These are phyloP conservation scores for Gallinago undulata DNA, from an alignment of 2,113 vertebrate genomes.

Conservation along the genomic window DNA sequence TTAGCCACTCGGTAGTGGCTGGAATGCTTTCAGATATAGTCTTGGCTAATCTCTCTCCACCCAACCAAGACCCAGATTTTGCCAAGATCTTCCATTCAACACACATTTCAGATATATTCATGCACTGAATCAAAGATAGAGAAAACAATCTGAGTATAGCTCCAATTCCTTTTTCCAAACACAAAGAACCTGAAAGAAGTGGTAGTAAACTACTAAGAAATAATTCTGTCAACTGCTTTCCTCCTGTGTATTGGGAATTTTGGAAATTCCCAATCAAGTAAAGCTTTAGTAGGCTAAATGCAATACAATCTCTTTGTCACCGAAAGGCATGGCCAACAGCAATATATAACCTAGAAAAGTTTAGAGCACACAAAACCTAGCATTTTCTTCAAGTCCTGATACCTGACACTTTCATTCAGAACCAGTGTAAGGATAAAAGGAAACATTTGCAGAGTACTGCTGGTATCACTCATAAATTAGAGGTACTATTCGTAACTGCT, in stretches of 20 bases:
- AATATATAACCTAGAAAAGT: background rate
- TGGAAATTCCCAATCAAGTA: background rate
- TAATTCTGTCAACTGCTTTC: background rate
- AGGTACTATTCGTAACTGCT: background rate
- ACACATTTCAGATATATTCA: background rate
- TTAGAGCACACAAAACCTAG: background rate
- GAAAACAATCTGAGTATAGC: background rate
- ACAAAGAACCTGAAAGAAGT: background rate
- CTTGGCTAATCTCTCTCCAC: background rate
- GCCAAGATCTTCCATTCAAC: background rate
- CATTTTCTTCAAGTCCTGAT: background rate
- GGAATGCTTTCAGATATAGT: background rate
- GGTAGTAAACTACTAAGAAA: background rate
- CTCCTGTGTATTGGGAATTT: background rate
- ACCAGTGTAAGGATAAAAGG: background rate
- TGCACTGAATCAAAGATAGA: background rate
- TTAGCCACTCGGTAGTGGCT: background rate
- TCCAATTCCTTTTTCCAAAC: background rate
- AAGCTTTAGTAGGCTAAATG: background rate
- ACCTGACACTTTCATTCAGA: background rate
- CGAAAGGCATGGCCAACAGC: background rate
- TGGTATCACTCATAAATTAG: background rate
- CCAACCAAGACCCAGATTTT: background rate
- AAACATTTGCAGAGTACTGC: background rate
- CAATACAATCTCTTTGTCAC: background rate